These are phyloP conservation scores for Galeopsomyia nigrocyanea DNA, from an alignment of 2,888 invertebrate species.

Conservation along the genomic window DNA sequence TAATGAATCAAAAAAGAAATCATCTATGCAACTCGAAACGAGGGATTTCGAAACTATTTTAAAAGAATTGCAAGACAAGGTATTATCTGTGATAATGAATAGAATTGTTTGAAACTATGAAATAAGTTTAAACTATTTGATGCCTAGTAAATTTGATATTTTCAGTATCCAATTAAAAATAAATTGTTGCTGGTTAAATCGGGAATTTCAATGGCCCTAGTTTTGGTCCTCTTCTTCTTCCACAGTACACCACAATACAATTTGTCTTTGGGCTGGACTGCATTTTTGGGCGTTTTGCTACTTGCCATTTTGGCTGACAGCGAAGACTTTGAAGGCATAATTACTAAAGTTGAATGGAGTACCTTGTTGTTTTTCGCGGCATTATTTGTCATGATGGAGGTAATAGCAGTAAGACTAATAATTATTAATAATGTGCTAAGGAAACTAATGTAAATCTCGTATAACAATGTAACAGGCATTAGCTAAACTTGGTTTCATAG, in stretches of 20 bases:
- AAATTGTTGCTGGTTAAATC: conserved; percentile 82
- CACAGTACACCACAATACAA: conserved; percentile 85
- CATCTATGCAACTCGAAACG: conserved; percentile 70
- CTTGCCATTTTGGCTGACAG: conserved; percentile 84
- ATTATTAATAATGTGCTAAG: background rate
- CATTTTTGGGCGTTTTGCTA: conserved; percentile 84
- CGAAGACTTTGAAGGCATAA: conserved; percentile 84
- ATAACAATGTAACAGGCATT: conserved; percentile 73
- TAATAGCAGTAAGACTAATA: conserved; percentile 56
- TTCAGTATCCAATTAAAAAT: conserved; percentile 85
- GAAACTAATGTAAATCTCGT: background rate
- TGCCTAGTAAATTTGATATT: background rate
- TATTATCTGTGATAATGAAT: conserved; percentile 50
- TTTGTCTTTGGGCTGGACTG: conserved; percentile 90
- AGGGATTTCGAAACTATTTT: conserved; percentile 78
- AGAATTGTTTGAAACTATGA: background rate
- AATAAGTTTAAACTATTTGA: too few relatives aligned
- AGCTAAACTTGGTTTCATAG: conserved; percentile 83
- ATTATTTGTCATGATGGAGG: conserved; percentile 91
- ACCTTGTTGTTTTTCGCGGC: conserved; percentile 91
- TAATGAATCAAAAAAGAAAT: conserved; percentile 73
- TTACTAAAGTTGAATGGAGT: conserved; percentile 91
- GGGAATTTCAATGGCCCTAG: conserved; percentile 78
- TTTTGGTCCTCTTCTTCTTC: conserved; percentile 86
- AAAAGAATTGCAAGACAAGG: conserved; percentile 77